phyloP scores from a whole-genome alignment of 2,888 invertebrate genomes.

The Cataglyphis cursor region DNA sequence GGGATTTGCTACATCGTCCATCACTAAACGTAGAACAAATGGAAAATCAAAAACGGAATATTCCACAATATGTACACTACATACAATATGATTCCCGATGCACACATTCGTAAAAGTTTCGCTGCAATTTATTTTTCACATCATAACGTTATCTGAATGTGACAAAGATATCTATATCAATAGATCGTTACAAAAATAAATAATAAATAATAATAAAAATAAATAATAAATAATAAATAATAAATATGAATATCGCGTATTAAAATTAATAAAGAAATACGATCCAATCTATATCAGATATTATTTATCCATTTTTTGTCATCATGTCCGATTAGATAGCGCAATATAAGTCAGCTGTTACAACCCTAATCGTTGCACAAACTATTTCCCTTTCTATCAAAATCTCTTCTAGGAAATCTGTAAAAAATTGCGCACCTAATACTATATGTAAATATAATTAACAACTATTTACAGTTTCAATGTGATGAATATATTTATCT shows the following conservation, averaged over 20 bases:
- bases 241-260: not conserved
- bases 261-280: not conserved
- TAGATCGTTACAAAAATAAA: not conserved
- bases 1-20: slow-evolving; percentile 22
- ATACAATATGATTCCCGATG: not conserved
- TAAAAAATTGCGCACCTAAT: not conserved
- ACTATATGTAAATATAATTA: not conserved
- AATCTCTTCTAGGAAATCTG: slow-evolving; percentile 2
- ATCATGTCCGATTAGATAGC: not conserved
- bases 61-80: not conserved
- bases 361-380: slow-evolving; percentile 19
- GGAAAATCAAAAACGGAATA: slow-evolving; percentile 7
- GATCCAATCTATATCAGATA: not conserved
- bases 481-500: not conserved
- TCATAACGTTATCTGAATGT: not conserved
- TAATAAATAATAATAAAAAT: slow-evolving; percentile 7
- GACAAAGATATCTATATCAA: not conserved
- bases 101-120: not conserved
- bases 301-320: slow-evolving; percentile 2
- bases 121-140: not conserved
- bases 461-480: not conserved
- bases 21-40: not conserved
- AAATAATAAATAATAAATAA: not conserved
- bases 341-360: not conserved
- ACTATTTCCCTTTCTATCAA: not conserved